Percentiles rank a stretch among this genome's conserved stretches.
These are phyloP conservation scores for Lepidochrysops patricia DNA, from an alignment of 2,888 invertebrate species.

Conservation along the genomic window DNA sequence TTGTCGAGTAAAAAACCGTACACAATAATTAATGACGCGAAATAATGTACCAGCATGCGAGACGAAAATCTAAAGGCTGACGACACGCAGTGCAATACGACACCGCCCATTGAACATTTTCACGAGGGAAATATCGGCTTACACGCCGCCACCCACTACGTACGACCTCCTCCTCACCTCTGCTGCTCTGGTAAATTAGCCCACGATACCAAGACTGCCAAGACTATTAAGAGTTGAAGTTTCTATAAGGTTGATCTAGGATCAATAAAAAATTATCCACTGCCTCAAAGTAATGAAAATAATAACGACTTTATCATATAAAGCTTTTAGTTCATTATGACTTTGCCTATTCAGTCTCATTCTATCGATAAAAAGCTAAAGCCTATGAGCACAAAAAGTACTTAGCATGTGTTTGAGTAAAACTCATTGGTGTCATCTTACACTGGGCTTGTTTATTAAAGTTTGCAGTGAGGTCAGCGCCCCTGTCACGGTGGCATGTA, in stretches of 20 bases:
- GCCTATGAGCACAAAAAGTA: background rate
- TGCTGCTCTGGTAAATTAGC: constrained; percentile 37
- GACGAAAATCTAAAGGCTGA: constrained; percentile 68
- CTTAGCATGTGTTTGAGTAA: background rate
- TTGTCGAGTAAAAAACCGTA: constrained; percentile 55
- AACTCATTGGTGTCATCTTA: background rate
- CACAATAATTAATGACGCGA: constrained; percentile 71
- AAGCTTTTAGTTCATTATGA: too few species aligned
- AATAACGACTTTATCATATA: too few species aligned
- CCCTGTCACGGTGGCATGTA: background rate
- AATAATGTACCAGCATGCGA: constrained; percentile 71
- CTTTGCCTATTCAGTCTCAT: too few species aligned
- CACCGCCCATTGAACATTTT: constrained; percentile 68
- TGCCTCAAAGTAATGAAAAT: too few species aligned
- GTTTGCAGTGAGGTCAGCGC: background rate
- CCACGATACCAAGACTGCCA: background rate
- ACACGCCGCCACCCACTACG: constrained; percentile 65
- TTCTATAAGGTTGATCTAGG: too few species aligned
- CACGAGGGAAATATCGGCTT: constrained; percentile 70
- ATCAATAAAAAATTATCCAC: too few species aligned
- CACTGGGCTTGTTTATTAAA: background rate
- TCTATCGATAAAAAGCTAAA: background rate
- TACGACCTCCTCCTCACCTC: constrained; percentile 33
- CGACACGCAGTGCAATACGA: constrained; percentile 59
- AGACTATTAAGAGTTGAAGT: too few species aligned